phyloP scores from a whole-genome alignment of 2,797 vertebrate genomes.

The Crypturellus tataupa region DNA sequence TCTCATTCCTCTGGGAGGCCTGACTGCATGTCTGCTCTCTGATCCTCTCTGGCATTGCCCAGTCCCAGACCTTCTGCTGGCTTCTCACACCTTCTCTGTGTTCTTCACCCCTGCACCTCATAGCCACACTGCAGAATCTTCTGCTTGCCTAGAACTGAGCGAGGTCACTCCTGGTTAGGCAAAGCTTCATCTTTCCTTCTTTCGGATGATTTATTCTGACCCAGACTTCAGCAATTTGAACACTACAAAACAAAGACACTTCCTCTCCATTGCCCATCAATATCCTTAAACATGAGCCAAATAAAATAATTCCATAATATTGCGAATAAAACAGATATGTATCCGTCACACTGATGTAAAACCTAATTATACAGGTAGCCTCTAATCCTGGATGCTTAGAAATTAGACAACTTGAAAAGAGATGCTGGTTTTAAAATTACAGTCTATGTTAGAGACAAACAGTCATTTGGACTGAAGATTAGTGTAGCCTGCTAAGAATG shows the following conservation, averaged over 20 bases:
- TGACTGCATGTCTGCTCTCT: neutral
- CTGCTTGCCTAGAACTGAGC: neutral
- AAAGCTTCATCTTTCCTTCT: neutral
- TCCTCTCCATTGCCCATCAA: neutral
- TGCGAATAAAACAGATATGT: neutral
- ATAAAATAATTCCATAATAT: neutral
- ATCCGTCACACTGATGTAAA: neutral
- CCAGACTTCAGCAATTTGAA: neutral
- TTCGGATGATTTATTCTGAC: neutral
- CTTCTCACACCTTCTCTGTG: too few relatives aligned
- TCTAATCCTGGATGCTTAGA: neutral
- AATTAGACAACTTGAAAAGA: neutral
- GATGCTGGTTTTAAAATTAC: conserved; percentile 46
- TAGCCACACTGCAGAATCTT: neutral
- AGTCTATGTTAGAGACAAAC: neutral
- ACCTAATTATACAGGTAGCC: neutral
- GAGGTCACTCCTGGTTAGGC: conserved; percentile 12
- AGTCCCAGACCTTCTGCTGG: neutral
- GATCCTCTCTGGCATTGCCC: neutral
- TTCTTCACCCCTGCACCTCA: neutral
- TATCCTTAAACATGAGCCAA: neutral
- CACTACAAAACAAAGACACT: neutral
- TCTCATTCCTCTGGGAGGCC: neutral
- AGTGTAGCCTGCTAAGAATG: conserved; percentile 6
- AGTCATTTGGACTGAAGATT: conserved; percentile 23